Base-by-base conservation (phyloP, 2,888 invertebrate genomes). In the Phymatocera aterrima region DNA sequence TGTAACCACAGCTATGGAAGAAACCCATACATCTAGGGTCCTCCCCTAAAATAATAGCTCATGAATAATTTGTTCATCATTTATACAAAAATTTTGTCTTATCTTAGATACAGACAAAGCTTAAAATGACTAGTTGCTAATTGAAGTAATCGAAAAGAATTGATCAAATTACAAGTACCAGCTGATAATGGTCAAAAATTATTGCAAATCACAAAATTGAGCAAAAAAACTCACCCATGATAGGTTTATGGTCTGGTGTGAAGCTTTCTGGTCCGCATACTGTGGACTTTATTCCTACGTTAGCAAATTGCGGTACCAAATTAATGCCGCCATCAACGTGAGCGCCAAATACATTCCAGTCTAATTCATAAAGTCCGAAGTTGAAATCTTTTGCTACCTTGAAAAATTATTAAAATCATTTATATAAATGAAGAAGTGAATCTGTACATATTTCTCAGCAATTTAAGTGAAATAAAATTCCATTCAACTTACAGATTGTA, bases 231-330 rank as follows among this genome's bases (percentile, higher is more conserved):
- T 82, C 77, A 84, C 97, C 98, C 92, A 98, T 92, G 43, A 98
- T 88, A 0, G 98, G 97, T 85, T 94, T 97, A 87, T 97, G 97
- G 89, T 98, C 98, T 0, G 97, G 97, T 0, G 98, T 98, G 88
- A 98, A 98, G 1, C 96, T 95, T 89, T 98, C 97, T 0, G 97
- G 97, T 0, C 98, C 98, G 87, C 97, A 98, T 1, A 97, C 94
- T 0, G 97, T 97, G 51, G 96, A 95, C 89, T 96, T 97, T 24
- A 98, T 94, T 3, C 97, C 97, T 5, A 95, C 93, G 6, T 92
- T 92, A 40, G 93, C 94, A 81, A 97, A 93, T 80, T 93, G 92
- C 0, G 98, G 97, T 79, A 96, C 94, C 10, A 98, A 89, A 75
- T 94, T 93, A 0, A 94, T 91, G 0, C 97, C 96, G 75, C 94